Evolutionary conservation across 2,797 vertebrate genomes (phyloP).

Genomic region (Silurus lanzhouensis): DNA sequence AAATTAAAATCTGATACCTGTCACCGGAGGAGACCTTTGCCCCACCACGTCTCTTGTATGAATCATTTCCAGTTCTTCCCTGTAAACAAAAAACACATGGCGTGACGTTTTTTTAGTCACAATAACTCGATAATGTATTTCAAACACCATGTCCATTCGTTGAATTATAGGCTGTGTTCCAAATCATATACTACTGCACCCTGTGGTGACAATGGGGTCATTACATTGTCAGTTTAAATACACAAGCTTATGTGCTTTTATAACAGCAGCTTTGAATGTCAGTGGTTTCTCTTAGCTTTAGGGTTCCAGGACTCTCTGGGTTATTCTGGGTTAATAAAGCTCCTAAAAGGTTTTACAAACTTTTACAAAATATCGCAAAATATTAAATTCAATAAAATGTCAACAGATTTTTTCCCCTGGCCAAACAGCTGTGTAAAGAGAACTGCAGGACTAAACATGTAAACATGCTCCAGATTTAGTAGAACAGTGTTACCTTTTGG

Average conservation of each 20-base stretch:
- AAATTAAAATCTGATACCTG: slow-evolving; percentile 73
- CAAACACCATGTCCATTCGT: not conserved
- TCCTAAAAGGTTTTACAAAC: not conserved
- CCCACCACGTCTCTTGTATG: slow-evolving; percentile 80
- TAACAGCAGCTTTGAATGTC: not conserved
- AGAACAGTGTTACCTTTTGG: slow-evolving; percentile 45
- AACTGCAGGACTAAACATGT: not conserved
- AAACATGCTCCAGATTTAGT: not conserved
- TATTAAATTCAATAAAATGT: too few species aligned
- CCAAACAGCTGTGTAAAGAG: not conserved
- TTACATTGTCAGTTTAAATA: not conserved
- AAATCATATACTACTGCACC: not conserved
- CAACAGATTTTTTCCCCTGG: not conserved
- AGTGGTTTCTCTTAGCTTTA: not conserved
- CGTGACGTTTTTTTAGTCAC: not conserved
- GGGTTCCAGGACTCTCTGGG: not conserved
- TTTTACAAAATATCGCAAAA: not conserved
- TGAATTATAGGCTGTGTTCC: not conserved
- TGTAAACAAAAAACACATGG: slow-evolving; percentile 61
- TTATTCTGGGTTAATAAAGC: slow-evolving; percentile 3
- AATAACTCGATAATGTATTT: not conserved
- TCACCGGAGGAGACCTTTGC: slow-evolving; percentile 76
- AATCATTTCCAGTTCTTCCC: slow-evolving; percentile 86
- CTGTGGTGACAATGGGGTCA: not conserved
- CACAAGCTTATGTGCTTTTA: not conserved